A percentile compares a stretch with the other conserved stretches of the same genome.
These are phyloP conservation scores for Drosophila longiperda DNA, from an alignment of 2,888 invertebrate species.

Conservation along the genomic window DNA sequence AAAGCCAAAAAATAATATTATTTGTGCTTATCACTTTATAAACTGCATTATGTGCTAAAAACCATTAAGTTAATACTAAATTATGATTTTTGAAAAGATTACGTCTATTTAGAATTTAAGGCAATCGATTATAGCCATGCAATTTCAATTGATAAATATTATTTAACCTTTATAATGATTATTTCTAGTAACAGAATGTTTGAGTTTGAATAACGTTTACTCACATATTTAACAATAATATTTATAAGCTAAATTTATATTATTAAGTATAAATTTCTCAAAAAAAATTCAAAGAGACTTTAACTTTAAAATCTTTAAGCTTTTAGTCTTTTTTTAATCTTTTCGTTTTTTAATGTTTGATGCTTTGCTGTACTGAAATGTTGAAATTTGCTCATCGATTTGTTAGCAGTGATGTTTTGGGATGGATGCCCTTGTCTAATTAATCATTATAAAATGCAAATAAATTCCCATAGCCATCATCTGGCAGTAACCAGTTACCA, in stretches of 20 bases:
- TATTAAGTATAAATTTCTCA: neutral
- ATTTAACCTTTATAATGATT: neutral
- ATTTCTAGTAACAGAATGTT: neutral
- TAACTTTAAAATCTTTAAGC: neutral
- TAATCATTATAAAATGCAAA: constrained; percentile 70
- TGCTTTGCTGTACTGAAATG: neutral
- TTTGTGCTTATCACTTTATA: constrained; percentile 19
- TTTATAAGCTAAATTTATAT: neutral
- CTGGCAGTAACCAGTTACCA: constrained; percentile 6
- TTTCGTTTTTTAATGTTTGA: neutral
- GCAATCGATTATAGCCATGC: neutral
- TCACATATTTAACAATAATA: neutral
- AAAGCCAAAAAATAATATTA: neutral
- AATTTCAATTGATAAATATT: fast-evolving
- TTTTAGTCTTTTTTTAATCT: neutral
- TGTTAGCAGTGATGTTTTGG: constrained; percentile 8
- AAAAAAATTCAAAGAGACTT: fast-evolving
- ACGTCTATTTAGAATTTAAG: neutral
- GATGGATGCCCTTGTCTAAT: constrained; percentile 33
- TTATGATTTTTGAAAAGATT: neutral
- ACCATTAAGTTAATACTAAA: neutral
- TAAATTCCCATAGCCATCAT: constrained; percentile 25
- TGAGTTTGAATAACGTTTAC: neutral
- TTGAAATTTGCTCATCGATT: constrained; percentile 8
- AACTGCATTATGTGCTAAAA: constrained; percentile 1